Conservation (phyloP, 2,797 vertebrate species). For the Protonibea diacanthus region DNA sequence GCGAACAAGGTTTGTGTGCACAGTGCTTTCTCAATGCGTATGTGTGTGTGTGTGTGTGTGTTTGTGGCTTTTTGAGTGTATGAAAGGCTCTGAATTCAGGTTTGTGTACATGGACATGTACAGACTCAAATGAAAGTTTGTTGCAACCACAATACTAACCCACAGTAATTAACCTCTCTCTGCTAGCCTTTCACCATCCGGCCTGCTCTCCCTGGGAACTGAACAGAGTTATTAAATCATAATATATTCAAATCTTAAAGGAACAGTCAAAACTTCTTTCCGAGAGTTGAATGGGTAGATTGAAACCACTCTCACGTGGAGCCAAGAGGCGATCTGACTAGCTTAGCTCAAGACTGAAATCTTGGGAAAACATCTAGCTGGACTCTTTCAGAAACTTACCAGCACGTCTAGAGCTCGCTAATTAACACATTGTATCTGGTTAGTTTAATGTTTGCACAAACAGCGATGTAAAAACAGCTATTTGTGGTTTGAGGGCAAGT, state of each 20-base stretch:
- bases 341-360: neutral
- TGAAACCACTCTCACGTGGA: neutral
- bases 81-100: neutral
- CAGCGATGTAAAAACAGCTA: too few relatives aligned
- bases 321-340: neutral
- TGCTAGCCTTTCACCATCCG: neutral
- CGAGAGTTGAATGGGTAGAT: neutral
- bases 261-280: neutral
- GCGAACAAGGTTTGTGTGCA: neutral
- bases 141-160: neutral
- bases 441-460: too few relatives aligned
- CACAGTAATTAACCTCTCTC: constrained; percentile 5
- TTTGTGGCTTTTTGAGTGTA: neutral
- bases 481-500: too few relatives aligned
- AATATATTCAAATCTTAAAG: neutral
- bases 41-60: neutral
- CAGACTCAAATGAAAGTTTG: neutral
- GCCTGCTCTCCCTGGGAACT: constrained; percentile 16
- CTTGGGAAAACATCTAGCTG: neutral
- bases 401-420: too few relatives aligned
- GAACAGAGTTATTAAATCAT: neutral
- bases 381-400: too few relatives aligned
- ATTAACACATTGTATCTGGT: too few relatives aligned
- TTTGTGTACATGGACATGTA: neutral
- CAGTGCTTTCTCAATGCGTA: neutral